Evolutionary conservation across 2,113 vertebrate species (phyloP).

Genomic region (Triplophysa dalaica): DNA sequence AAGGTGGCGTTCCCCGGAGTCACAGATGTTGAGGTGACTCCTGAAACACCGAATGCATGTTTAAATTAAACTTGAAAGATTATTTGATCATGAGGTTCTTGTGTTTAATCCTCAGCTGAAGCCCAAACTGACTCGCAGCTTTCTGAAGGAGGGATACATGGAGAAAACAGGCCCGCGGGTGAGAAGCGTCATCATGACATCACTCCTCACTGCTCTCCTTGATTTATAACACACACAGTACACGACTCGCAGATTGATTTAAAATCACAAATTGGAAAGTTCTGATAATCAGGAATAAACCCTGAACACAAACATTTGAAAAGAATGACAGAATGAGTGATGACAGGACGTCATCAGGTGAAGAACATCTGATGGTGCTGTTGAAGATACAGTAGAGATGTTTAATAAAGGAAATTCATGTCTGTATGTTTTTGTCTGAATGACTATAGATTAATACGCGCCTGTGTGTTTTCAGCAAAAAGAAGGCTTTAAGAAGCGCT

Average conservation of each 20-base stretch:
- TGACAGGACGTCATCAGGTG: no score
- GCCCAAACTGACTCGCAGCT: constrained; percentile 83
- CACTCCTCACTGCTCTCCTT: no score
- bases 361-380: no score
- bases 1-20: constrained; percentile 95
- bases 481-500: constrained; percentile 91
- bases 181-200: constrained; percentile 37
- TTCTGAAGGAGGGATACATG: constrained; percentile 91
- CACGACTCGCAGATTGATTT: not conserved
- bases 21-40: constrained; percentile 83
- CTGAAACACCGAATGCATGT: not conserved
- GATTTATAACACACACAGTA: not conserved
- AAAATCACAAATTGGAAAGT: no score
- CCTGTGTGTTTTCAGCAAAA: constrained; percentile 74
- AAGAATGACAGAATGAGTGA: no score
- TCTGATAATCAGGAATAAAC: no score
- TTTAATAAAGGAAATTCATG: no score
- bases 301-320: no score
- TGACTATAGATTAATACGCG: not conserved
- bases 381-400: no score
- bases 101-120: constrained; percentile 74
- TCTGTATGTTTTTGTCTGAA: no score
- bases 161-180: constrained; percentile 91
- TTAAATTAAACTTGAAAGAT: not conserved
- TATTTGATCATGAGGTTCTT: not conserved